A percentile compares a stretch with the other conserved stretches of the same genome.
Conservation (phyloP, 1,140 invertebrate genomes). For the Zaprionus gabonicus region DNA sequence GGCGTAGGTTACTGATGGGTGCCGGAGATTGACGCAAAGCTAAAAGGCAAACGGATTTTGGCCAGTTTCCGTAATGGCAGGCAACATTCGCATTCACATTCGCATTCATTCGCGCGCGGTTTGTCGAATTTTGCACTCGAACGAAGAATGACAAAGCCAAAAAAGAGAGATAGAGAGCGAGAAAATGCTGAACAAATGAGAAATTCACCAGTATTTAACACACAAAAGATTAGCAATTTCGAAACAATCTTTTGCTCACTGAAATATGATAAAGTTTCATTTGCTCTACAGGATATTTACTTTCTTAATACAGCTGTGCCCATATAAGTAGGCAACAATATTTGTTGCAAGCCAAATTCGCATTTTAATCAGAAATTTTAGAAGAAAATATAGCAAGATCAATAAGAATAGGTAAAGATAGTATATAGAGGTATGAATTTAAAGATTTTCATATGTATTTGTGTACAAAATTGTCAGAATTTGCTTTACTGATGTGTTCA, state of each 20-base stretch:
- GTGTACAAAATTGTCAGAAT: no score
- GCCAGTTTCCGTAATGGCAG: not conserved
- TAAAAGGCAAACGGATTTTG: constrained; percentile 44
- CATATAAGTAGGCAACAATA: constrained; percentile 29
- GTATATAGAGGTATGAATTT: no score
- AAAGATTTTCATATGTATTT: no score
- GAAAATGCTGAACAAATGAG: not conserved
- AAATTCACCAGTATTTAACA: not conserved
- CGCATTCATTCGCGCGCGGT: constrained; percentile 9
- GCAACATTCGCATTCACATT: not conserved
- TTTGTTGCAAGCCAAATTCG: not conserved
- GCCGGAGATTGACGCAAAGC: constrained; percentile 25
- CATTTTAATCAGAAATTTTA: no score
- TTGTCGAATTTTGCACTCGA: constrained; percentile 3
- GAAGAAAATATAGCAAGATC: no score
- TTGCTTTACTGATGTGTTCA: no score
- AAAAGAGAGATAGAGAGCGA: not conserved
- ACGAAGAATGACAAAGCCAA: not conserved
- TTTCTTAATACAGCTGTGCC: not conserved
- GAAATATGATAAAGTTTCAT: not conserved
- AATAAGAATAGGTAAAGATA: no score
- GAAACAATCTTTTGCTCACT: not conserved
- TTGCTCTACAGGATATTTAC: not conserved
- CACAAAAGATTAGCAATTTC: not conserved
- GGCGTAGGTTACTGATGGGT: not conserved